These are phyloP conservation scores for Lepidocyrtoides sp. DNA, from an alignment of 2,888 invertebrate genomes.

Conservation along the genomic window DNA sequence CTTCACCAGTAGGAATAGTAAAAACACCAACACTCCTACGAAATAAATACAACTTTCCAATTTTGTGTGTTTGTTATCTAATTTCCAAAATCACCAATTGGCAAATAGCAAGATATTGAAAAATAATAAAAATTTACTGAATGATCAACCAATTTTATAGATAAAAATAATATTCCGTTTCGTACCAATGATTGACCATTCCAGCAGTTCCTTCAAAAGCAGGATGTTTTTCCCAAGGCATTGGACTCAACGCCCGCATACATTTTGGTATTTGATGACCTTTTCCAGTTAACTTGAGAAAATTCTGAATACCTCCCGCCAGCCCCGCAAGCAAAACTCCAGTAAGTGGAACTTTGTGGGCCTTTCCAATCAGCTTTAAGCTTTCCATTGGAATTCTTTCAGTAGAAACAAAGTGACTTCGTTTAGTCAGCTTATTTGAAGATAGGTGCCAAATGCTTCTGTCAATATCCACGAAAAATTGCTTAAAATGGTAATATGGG, in stretches of 20 bases:
- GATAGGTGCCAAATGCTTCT: conserved; percentile 83
- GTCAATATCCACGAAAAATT: conserved; percentile 81
- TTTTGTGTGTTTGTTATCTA: too few relatives aligned
- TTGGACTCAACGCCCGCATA: conserved; percentile 80
- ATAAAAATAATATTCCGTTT: background rate
- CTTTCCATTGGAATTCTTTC: conserved; percentile 76
- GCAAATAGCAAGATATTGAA: too few relatives aligned
- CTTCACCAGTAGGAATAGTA: too few relatives aligned
- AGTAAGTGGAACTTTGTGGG: conserved; percentile 76
- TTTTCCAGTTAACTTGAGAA: conserved; percentile 76
- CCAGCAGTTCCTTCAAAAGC: too few relatives aligned
- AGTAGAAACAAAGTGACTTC: conserved; percentile 75
- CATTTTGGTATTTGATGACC: conserved; percentile 64
- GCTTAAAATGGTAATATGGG: conserved; percentile 78
- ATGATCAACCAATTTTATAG: background rate
- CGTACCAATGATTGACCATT: conserved; percentile 78
- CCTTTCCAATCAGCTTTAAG: conserved; percentile 76
- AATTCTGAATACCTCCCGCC: conserved; percentile 83
- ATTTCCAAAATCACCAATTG: too few relatives aligned
- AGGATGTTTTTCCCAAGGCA: conserved; percentile 81
- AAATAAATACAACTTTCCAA: too few relatives aligned
- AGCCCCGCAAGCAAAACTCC: conserved; percentile 82
- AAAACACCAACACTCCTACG: too few relatives aligned
- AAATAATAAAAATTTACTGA: too few relatives aligned
- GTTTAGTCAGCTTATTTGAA: conserved; percentile 61